Evolutionary conservation across 92 coral and sea anemone genomes (phyloP).

Genomic region (Paragorgia papillata): DNA sequence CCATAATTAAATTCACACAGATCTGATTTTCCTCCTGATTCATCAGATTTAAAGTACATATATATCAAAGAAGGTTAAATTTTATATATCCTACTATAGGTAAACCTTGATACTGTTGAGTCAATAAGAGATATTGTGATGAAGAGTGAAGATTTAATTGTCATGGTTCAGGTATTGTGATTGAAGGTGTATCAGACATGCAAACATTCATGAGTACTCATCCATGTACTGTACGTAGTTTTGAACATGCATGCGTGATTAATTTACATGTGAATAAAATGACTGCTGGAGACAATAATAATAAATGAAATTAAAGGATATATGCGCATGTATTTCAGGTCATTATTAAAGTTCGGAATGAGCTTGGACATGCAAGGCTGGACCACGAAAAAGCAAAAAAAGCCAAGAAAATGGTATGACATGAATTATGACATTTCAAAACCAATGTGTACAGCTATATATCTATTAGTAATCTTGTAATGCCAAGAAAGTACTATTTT

Average conservation of each 20-base stretch:
- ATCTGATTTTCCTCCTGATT: no score
- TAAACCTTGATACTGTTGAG: slow-evolving; percentile 32
- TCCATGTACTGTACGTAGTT: no score
- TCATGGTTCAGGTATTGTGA: slow-evolving; percentile 76
- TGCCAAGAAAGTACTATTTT: no score
- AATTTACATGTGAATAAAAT: not conserved
- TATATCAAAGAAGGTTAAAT: no score
- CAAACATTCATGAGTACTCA: no score
- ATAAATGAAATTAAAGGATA: not conserved
- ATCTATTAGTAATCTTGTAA: no score
- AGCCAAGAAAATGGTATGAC: slow-evolving; percentile 72
- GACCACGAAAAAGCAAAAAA: slow-evolving; percentile 88
- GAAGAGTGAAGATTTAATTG: slow-evolving; percentile 80
- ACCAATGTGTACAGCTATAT: no score
- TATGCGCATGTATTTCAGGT: slow-evolving; percentile 56
- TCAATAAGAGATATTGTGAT: slow-evolving; percentile 54
- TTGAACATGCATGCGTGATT: not conserved
- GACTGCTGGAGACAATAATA: not conserved
- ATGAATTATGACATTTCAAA: no score
- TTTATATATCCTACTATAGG: not conserved
- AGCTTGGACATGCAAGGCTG: slow-evolving; percentile 89
- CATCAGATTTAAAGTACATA: no score
- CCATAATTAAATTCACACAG: no score
- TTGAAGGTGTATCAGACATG: no score
- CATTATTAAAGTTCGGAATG: slow-evolving; percentile 92